Evolutionary conservation across 2,797 vertebrate genomes (phyloP).

Genomic region (Thaleichthys pacificus): DNA sequence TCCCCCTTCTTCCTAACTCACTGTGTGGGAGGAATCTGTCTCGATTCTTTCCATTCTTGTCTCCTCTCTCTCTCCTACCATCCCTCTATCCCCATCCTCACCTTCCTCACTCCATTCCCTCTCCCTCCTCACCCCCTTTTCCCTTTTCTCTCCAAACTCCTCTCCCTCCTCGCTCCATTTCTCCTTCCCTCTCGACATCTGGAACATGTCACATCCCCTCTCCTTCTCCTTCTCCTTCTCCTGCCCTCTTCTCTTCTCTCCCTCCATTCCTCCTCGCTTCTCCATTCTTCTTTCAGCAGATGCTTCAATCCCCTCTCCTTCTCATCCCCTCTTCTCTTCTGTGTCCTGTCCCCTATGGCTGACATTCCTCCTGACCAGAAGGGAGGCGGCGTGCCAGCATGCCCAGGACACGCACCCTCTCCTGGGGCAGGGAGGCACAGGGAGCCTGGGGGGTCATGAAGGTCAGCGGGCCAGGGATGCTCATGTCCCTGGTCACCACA

Average conservation of each 20-base stretch:
- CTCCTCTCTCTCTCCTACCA: too few species aligned
- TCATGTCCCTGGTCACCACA: not conserved
- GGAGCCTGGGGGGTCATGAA: not conserved
- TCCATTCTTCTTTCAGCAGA: too few species aligned
- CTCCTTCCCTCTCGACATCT: not conserved
- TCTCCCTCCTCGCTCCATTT: not conserved
- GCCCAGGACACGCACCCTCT: not conserved
- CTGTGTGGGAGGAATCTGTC: too few species aligned
- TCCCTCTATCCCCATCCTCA: too few species aligned
- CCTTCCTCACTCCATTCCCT: too few species aligned
- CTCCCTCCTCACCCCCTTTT: not conserved
- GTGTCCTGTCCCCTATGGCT: not conserved
- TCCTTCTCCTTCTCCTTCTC: not conserved
- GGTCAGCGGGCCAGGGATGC: not conserved
- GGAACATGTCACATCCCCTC: not conserved
- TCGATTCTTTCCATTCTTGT: too few species aligned
- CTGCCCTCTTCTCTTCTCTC: not conserved
- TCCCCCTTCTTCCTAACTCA: not conserved
- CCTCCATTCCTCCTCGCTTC: not conserved
- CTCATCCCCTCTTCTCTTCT: not conserved
- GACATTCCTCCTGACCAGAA: not conserved
- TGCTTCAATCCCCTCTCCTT: not conserved
- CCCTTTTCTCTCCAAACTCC: not conserved
- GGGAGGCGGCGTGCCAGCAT: not conserved
- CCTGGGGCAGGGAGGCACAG: not conserved